Base-by-base conservation (phyloP, 2,888 invertebrate genomes). In the Gortyna flavago region DNA sequence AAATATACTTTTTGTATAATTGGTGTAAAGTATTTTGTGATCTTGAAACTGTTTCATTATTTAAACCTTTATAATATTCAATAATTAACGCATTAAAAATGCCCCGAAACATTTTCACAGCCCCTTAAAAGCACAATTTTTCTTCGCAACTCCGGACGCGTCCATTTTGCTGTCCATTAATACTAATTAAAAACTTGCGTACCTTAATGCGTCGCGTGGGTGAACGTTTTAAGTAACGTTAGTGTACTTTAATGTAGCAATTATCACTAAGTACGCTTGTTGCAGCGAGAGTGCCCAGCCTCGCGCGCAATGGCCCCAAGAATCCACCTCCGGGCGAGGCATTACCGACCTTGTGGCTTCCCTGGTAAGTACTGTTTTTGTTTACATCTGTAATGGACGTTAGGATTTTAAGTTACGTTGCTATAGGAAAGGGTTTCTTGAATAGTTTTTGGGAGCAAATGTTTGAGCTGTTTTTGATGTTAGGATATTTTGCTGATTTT, bases 271-370 rank as follows among this genome's bases (percentile, higher is more conserved):
- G 85, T 85, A 85, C 72, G 69, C 74, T 89, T 89, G 85, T 95
- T 94, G 80, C 93, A 96, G 96, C 71, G 96, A 96, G 89, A 94
- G 92, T 85, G 96, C 96, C 62, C 94, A 93, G 68, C 95, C 95
- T 3, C 95, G 95, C 25, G 87, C 81, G 57, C 89, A 92, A 57
- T 95, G 95, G 94, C 85, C 89, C 16, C 93, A 92, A 2, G 93
- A 93, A 70, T 82, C 87, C 18, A 80, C 84, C 51, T 80, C 92
- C 29, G 91, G 91, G 0, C 92, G 93, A 48, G 93, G 92, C 54
- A 93, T 96, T 32, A 92, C 92, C 0, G 95, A 95, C 88, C 94
- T 96, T 84, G 93, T 95, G 2, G 92, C 94, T 0, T 95, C 96
- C 2, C 86, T 96, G 84, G 96, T 96, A 92, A 95, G 95, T 92